These are phyloP conservation scores for Craniophora ligustri DNA, from an alignment of 2,888 invertebrate species.

Conservation along the genomic window DNA sequence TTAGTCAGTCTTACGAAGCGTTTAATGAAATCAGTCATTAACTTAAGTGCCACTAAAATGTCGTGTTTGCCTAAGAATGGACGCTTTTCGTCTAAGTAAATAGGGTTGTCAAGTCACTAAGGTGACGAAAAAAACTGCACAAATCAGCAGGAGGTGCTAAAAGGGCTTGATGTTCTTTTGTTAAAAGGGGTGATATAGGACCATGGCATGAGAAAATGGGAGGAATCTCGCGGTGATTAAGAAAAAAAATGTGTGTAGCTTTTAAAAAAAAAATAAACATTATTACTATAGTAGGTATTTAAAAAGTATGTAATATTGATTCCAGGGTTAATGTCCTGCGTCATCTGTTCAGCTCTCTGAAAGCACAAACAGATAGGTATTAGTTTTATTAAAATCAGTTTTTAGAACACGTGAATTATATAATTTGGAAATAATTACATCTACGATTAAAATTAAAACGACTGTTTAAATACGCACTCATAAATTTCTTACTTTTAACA, in stretches of 20 bases:
- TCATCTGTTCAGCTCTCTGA: too few relatives aligned
- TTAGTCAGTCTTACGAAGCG: constrained; percentile 65
- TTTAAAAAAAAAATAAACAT: too few relatives aligned
- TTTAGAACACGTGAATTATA: too few relatives aligned
- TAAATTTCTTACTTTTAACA: too few relatives aligned
- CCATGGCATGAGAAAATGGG: background rate
- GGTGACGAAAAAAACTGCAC: constrained; percentile 23
- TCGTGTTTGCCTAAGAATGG: constrained; percentile 66
- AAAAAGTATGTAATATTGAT: too few relatives aligned
- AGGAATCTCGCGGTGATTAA: background rate
- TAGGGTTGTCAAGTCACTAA: constrained; percentile 44
- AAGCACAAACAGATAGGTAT: too few relatives aligned
- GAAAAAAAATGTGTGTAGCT: background rate
- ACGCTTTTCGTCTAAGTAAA: constrained; percentile 37
- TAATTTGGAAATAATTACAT: too few relatives aligned
- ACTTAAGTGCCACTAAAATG: constrained; percentile 75
- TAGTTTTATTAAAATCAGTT: too few relatives aligned
- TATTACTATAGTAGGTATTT: too few relatives aligned
- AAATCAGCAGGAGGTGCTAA: constrained; percentile 22
- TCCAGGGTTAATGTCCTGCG: too few relatives aligned
- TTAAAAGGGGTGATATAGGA: background rate
- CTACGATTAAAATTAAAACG: too few relatives aligned
- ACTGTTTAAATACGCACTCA: too few relatives aligned
- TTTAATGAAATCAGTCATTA: constrained; percentile 86
- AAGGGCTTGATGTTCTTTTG: constrained; percentile 14